Conservation (phyloP, 2,888 invertebrate genomes). For the Sinotaia quadrata region DNA sequence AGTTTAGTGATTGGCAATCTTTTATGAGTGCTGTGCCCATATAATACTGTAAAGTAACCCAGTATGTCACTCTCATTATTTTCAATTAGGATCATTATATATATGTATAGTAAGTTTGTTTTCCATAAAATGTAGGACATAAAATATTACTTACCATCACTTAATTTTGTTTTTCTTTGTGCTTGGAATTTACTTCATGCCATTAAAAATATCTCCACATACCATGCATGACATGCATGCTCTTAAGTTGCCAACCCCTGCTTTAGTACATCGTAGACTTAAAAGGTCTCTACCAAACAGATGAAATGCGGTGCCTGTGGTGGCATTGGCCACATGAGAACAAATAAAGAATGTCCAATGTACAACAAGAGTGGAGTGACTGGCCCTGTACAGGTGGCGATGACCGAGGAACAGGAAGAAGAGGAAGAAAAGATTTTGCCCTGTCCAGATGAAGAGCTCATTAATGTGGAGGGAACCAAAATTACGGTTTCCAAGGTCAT, state of each 20-base stretch:
- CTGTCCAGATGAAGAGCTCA: conserved; percentile 67
- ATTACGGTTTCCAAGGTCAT: conserved; percentile 90
- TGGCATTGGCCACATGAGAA: conserved; percentile 83
- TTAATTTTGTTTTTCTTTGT: too few relatives aligned
- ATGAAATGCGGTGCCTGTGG: conserved; percentile 98
- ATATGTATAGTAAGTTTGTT: too few relatives aligned
- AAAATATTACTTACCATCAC: too few relatives aligned
- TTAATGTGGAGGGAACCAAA: conserved; percentile 94
- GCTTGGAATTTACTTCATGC: background rate
- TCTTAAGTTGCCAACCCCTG: too few relatives aligned
- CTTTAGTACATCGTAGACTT: too few relatives aligned
- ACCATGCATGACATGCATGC: background rate
- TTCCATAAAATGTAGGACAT: too few relatives aligned
- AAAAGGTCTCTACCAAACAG: conserved; percentile 64
- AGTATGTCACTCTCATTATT: too few relatives aligned
- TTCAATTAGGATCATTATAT: too few relatives aligned
- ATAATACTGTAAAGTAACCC: too few relatives aligned
- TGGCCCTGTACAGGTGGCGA: conserved; percentile 64
- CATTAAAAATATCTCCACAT: background rate
- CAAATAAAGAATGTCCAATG: conserved; percentile 97
- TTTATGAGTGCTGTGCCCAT: too few relatives aligned
- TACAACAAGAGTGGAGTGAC: conserved; percentile 80
- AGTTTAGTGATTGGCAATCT: too few relatives aligned
- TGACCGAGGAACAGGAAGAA: conserved; percentile 82
- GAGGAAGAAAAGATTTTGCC: conserved; percentile 79